Conservation (phyloP, 2,797 vertebrate genomes). For the Sebastes hubbsi region DNA sequence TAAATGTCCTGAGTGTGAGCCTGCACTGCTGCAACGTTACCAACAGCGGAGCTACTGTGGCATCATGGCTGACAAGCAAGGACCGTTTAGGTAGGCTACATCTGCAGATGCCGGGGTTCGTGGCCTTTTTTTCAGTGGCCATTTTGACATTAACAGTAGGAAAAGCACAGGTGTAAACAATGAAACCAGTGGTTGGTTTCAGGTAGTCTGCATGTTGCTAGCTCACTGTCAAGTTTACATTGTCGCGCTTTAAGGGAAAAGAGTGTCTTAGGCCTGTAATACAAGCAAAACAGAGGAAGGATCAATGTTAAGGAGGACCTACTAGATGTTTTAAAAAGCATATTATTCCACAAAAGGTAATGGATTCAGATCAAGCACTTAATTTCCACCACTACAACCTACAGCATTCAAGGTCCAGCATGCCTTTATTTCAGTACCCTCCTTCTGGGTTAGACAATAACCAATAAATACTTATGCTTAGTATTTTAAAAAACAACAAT, state of each 20-base stretch:
- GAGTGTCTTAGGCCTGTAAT: not conserved
- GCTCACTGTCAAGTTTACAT: not conserved
- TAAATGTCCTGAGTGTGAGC: slow-evolving; percentile 30
- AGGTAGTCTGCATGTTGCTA: not conserved
- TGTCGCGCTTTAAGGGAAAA: not conserved
- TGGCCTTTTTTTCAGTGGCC: not conserved
- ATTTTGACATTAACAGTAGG: not conserved
- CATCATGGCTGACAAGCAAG: slow-evolving; percentile 21
- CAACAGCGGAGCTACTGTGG: slow-evolving; percentile 19
- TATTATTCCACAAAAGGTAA: not conserved
- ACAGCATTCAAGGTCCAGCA: not conserved
- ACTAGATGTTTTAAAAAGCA: not conserved
- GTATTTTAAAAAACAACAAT: not conserved
- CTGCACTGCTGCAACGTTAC: not conserved
- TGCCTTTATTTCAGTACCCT: no score
- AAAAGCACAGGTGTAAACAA: no score
- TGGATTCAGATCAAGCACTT: not conserved
- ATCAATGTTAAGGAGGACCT: not conserved
- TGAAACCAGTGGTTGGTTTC: not conserved
- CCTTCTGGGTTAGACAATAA: no score
- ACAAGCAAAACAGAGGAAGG: not conserved
- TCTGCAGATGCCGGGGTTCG: not conserved
- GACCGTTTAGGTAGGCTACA: slow-evolving; percentile 18
- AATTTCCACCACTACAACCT: not conserved
- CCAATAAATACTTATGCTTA: no score